phyloP scores from a whole-genome alignment of 2,888 invertebrate species.

The Nemotelus nigrinus region DNA sequence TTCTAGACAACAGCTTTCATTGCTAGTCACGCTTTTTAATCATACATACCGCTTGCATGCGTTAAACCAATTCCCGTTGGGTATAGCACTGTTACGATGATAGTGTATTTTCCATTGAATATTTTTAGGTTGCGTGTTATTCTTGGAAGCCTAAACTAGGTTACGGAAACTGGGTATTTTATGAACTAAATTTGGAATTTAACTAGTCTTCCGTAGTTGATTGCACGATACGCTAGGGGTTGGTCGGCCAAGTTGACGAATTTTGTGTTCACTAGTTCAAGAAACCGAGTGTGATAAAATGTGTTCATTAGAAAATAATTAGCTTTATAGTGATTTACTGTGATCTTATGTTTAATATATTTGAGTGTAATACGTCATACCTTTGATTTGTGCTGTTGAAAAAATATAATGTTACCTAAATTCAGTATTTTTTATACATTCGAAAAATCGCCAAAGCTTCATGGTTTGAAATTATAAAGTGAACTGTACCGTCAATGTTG shows the following conservation, averaged over 20 bases:
- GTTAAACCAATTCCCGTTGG: constrained; percentile 9
- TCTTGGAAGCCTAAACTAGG: constrained; percentile 16
- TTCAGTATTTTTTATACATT: no score
- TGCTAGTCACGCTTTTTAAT: no score
- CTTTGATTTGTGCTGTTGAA: no score
- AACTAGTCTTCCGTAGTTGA: constrained; percentile 21
- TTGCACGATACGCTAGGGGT: constrained; percentile 3
- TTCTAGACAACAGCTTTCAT: no score
- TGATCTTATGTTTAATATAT: no score
- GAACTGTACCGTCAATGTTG: no score
- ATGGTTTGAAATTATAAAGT: no score
- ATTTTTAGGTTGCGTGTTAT: constrained; percentile 24
- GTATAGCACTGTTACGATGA: constrained; percentile 2
- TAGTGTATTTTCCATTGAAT: constrained; percentile 4
- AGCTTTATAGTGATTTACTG: no score
- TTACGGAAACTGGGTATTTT: constrained; percentile 18
- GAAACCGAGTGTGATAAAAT: not conserved
- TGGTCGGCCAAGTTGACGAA: not conserved
- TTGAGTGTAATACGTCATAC: no score
- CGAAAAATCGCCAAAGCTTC: no score
- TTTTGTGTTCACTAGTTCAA: not conserved
- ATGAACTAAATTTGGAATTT: not conserved
- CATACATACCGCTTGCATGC: not conserved
- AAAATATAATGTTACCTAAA: no score
- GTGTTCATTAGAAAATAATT: no score